Conservation (phyloP, 2,888 invertebrate species). For the Thelaira solivaga region DNA sequence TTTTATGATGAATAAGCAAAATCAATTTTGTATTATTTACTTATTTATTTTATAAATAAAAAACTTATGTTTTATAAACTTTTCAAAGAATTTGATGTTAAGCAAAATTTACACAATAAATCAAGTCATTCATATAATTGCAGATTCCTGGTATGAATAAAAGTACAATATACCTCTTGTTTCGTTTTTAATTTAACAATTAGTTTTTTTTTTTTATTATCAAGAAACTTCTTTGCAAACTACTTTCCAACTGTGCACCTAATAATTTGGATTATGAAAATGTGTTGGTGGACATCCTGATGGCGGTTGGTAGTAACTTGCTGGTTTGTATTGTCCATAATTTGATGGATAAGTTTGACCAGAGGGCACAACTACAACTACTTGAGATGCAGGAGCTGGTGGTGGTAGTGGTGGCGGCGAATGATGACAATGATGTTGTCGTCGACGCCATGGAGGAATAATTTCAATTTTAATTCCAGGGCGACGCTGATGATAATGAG, state of each 20-base stretch:
- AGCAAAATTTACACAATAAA: too few species aligned
- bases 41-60: too few species aligned
- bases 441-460: constrained; percentile 62
- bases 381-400: constrained; percentile 20
- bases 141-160: too few species aligned
- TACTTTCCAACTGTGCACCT: background rate
- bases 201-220: too few species aligned
- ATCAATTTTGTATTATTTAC: too few species aligned
- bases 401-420: constrained; percentile 58
- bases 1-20: too few species aligned
- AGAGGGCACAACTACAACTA: constrained; percentile 56
- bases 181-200: too few species aligned
- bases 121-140: too few species aligned
- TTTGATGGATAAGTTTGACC: background rate
- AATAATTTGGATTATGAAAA: constrained; percentile 15
- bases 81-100: too few species aligned
- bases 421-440: background rate
- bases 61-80: too few species aligned
- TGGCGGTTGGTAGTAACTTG: constrained; percentile 3
- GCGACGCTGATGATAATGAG: constrained; percentile 67
- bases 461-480: constrained; percentile 72
- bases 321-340: background rate
- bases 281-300: background rate
- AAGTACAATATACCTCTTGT: too few species aligned
- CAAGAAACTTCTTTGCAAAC: too few species aligned